Evolutionary conservation across 30 jellyfish, hydroid and myxozoan species (phyloP).

Genomic region (Aurelia aurita complex sp. Pacific): DNA sequence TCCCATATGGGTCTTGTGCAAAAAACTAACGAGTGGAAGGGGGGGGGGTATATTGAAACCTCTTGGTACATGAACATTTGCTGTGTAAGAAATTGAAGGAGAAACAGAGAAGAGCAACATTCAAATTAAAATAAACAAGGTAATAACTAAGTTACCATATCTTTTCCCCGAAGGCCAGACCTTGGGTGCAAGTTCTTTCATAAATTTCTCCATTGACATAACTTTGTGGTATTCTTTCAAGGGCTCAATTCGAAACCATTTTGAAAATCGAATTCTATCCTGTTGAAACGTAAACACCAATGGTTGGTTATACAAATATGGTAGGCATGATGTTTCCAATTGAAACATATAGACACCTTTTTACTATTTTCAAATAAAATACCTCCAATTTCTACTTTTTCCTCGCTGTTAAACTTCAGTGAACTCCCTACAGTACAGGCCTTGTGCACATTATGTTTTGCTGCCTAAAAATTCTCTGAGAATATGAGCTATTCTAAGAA

Average conservation of each 20-base stretch:
- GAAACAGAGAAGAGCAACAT: neutral
- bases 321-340: neutral
- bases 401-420: too few relatives aligned
- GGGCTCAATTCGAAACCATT: slow-evolving; percentile 86
- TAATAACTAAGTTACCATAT: slow-evolving; percentile 35
- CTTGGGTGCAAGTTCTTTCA: slow-evolving; percentile 76
- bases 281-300: slow-evolving; percentile 3
- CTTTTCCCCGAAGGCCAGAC: slow-evolving; percentile 86
- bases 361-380: too few relatives aligned
- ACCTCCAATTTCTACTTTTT: too few relatives aligned
- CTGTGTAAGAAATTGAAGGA: neutral
- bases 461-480: too few relatives aligned
- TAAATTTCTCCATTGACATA: slow-evolving; percentile 84
- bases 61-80: neutral
- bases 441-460: too few relatives aligned
- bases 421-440: too few relatives aligned
- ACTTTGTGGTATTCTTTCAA: slow-evolving; percentile 75
- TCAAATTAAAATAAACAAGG: neutral
- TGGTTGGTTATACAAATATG: neutral
- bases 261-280: slow-evolving; percentile 72
- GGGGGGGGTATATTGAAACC: neutral
- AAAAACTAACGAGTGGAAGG: too few relatives aligned
- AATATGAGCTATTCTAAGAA: too few relatives aligned
- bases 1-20: too few relatives aligned
- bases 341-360: too few relatives aligned